These are phyloP conservation scores for Sipha flava DNA, from an alignment of 1,140 invertebrate species.

Conservation along the genomic window DNA sequence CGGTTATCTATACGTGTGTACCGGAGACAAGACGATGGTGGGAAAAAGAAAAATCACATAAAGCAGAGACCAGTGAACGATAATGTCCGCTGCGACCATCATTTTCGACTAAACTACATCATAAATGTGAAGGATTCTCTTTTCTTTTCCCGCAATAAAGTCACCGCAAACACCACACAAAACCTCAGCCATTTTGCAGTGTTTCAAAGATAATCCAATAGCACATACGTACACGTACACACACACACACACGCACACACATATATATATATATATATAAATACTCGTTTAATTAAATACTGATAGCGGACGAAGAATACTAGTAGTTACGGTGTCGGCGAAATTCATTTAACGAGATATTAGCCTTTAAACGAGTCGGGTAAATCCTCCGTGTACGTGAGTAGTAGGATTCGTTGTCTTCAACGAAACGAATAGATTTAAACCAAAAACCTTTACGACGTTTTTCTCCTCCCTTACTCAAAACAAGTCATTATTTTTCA, in stretches of 20 bases:
- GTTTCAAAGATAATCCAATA: background rate
- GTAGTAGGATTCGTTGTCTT: background rate
- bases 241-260: background rate
- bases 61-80: background rate
- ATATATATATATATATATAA: background rate
- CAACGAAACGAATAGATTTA: background rate
- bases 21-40: no score
- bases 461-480: background rate
- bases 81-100: background rate
- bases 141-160: background rate
- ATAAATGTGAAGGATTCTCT: background rate
- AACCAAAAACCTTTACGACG: background rate
- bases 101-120: background rate
- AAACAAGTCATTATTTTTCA: background rate
- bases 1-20: no score
- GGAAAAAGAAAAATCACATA: background rate
- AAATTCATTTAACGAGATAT: slow-evolving; percentile 24
- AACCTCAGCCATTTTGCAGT: background rate
- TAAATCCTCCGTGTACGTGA: background rate
- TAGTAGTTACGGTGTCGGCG: background rate
- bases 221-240: background rate
- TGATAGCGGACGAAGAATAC: background rate
- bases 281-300: slow-evolving; percentile 1
- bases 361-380: background rate
- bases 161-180: no score